A percentile compares a stretch with the other conserved stretches of the same genome.
phyloP scores from a whole-genome alignment of 2,888 invertebrate genomes.

The Hirtodrosophila alboralis region DNA sequence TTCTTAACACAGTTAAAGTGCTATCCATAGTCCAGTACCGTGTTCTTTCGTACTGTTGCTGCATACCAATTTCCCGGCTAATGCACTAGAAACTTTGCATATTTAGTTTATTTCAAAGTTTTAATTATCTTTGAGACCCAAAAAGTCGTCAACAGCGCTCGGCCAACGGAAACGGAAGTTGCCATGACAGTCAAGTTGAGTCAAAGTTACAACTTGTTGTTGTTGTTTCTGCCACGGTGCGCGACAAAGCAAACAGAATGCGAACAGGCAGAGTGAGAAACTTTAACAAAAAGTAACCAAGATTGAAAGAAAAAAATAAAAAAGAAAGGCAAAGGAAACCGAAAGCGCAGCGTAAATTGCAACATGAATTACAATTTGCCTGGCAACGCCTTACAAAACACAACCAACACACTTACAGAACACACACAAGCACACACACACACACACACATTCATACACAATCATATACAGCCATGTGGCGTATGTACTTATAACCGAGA shows the following conservation, averaged over 20 bases:
- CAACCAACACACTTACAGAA: too few relatives aligned
- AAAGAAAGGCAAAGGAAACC: conserved; percentile 15
- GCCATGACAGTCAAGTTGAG: conserved; percentile 58
- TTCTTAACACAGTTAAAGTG: conserved; percentile 7
- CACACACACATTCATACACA: not conserved
- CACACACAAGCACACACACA: not conserved
- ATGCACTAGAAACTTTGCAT: conserved; percentile 73
- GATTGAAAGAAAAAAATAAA: conserved; percentile 7
- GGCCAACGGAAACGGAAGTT: conserved; percentile 57
- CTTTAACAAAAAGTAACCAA: conserved; percentile 24
- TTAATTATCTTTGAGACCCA: conserved; percentile 72
- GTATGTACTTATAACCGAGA: conserved; percentile 23
- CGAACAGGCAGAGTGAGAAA: conserved; percentile 33
- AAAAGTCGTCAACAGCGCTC: conserved; percentile 21
- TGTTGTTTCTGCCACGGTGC: conserved; percentile 19
- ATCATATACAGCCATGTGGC: conserved; percentile 20
- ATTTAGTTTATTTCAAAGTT: conserved; percentile 73
- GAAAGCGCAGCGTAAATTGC: conserved; percentile 72
- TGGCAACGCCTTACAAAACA: conserved; percentile 23
- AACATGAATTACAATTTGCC: conserved; percentile 68
- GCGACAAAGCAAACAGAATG: conserved; percentile 45
- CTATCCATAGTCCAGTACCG: not conserved
- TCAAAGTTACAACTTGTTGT: conserved; percentile 23
- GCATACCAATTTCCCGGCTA: conserved; percentile 56
- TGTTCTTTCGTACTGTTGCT: conserved; percentile 25